phyloP scores from a whole-genome alignment of 2,113 vertebrate species.

The Axis porcinus region DNA sequence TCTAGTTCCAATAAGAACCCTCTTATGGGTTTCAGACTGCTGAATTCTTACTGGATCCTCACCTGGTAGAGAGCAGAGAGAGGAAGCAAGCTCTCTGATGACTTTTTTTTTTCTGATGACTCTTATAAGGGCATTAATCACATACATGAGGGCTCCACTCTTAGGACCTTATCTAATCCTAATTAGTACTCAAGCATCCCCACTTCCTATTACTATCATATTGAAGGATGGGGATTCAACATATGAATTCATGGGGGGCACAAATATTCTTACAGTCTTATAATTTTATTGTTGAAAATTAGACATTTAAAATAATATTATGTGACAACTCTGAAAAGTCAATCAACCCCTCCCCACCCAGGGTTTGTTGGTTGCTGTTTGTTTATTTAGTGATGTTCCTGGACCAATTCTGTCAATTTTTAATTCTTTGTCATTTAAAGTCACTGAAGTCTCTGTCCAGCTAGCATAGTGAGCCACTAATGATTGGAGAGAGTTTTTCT shows the following conservation, averaged over 20 bases:
- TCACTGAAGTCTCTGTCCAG: background rate
- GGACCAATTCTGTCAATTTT: background rate
- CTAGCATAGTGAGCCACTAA: background rate
- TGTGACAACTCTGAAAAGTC: background rate
- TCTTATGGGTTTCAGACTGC: background rate
- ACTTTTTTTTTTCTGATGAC: background rate
- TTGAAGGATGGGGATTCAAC: background rate
- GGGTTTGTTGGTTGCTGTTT: background rate
- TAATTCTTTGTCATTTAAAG: background rate
- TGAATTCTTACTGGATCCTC: background rate
- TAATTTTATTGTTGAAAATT: conserved; percentile 3
- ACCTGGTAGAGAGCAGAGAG: background rate
- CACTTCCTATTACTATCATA: background rate
- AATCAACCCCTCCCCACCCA: background rate
- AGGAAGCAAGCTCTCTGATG: background rate
- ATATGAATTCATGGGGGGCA: background rate
- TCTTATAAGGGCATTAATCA: background rate
- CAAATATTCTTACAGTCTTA: background rate
- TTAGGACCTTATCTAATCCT: background rate
- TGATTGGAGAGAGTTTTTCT: background rate
- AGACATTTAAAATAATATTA: conserved; percentile 6
- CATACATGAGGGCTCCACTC: background rate
- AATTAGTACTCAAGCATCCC: background rate
- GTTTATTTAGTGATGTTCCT: background rate
- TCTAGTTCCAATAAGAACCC: background rate